Base-by-base conservation (phyloP, 2,113 vertebrate genomes). In the Gnathonemus longibarbis region DNA sequence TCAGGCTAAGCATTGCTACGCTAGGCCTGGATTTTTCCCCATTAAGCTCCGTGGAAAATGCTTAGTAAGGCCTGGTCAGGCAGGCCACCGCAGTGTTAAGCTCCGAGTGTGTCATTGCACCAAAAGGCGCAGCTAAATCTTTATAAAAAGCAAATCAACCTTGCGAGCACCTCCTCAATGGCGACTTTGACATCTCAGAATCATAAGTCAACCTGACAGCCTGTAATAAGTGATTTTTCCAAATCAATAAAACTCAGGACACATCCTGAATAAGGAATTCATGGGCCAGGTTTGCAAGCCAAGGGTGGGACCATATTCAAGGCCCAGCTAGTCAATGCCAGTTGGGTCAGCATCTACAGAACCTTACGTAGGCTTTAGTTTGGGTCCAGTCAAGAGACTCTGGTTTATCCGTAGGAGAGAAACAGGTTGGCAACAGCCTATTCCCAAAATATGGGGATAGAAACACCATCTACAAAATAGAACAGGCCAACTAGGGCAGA, bases 11-110 rank as follows among this genome's bases (percentile, higher is more conserved):
- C 84, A 56, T 49, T 1, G 49, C 17, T 86, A 0, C 11, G 53
- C 39, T 48, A 8, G 4, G 86, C 83, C n/a, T 62, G 84, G 89
- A 86, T 89, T 86, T 91, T 92, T 86, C 70, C 85, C 49, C 85
- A 87, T 87, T 87, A 87, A 27, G 17, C 50, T 35, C 85, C n/a
- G 1, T 39, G 85, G 85, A 87, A 87, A 87, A 87, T 53, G 85
- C 85, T 53, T 87, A 39, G 85, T 56, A 87, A 87, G 85, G 19
- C 15, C 50, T 53, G 85, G n/a, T 53, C 31, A 21, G 11, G n/a
- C 27, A 53, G 85, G 85, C 15, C 50, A 87, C 85, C 85, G 13
- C n/a, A 53, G 49, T 39, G 15, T 19, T 35, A 53, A 52, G 24
- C 85, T 49, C 83, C 0, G 10, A 87, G 49, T 31, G 45, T 46